phyloP scores from a whole-genome alignment of 1,140 invertebrate genomes.

The Calosoma granatense region DNA sequence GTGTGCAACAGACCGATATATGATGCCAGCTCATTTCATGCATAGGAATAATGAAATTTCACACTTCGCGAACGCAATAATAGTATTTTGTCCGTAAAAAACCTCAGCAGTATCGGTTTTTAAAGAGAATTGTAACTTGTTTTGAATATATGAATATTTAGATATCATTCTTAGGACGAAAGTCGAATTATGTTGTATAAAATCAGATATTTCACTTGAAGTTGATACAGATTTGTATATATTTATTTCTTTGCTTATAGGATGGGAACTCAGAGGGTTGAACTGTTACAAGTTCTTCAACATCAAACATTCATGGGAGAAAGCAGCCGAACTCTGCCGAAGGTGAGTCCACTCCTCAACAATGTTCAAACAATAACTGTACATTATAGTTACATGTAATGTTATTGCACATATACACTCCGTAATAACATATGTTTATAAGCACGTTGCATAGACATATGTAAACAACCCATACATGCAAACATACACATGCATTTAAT shows the following conservation, averaged over 20 bases:
- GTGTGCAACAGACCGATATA: too few species aligned
- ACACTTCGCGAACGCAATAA: too few species aligned
- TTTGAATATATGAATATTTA: too few species aligned
- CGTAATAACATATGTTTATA: neutral
- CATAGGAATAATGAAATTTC: too few species aligned
- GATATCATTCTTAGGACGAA: too few species aligned
- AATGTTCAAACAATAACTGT: neutral
- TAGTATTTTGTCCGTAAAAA: too few species aligned
- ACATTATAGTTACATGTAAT: slow-evolving; percentile 4
- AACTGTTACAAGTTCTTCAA: slow-evolving; percentile 94
- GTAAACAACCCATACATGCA: too few species aligned
- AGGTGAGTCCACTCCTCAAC: slow-evolving; percentile 64
- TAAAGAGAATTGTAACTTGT: too few species aligned
- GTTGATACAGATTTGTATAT: neutral
- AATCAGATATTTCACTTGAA: too few species aligned
- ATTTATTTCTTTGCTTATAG: slow-evolving; percentile 36
- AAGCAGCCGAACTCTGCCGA: slow-evolving; percentile 86
- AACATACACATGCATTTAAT: slow-evolving; percentile 6
- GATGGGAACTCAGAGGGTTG: slow-evolving; percentile 83
- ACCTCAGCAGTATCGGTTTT: too few species aligned
- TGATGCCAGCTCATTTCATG: too few species aligned
- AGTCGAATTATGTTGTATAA: too few species aligned
- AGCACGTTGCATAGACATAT: neutral
- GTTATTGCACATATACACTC: neutral
- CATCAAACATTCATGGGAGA: slow-evolving; percentile 91